Conservation (phyloP, 2,888 invertebrate genomes). For the Scaeva pyrastri region DNA sequence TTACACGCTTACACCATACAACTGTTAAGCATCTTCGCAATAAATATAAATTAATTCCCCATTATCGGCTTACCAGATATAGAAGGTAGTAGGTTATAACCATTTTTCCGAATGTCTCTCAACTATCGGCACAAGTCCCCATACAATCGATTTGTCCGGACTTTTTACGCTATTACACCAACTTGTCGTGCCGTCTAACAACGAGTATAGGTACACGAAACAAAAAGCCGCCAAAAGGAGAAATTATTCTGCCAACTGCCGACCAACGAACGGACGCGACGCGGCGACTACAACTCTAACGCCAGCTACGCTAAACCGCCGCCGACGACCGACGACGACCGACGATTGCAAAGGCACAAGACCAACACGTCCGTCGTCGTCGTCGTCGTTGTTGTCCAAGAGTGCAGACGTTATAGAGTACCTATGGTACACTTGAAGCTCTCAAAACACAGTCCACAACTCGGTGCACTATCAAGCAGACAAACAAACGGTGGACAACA, state of each 20-base stretch:
- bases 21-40: neutral
- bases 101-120: constrained; percentile 44
- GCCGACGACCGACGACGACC: no score
- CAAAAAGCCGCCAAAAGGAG: constrained; percentile 59
- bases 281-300: neutral
- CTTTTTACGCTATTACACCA: constrained; percentile 69
- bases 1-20: neutral
- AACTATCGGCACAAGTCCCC: constrained; percentile 48
- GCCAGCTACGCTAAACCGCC: no score
- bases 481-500: constrained; percentile 63
- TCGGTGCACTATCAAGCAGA: constrained; percentile 3
- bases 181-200: constrained; percentile 68
- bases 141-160: constrained; percentile 70
- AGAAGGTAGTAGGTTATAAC: no score
- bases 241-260: constrained; percentile 59
- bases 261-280: no score
- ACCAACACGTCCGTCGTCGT: constrained; percentile 10
- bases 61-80: constrained; percentile 2
- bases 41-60: constrained; percentile 11
- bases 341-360: constrained; percentile 22
- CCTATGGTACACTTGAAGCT: neutral
- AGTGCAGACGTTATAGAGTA: neutral
- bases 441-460: constrained; percentile 3
- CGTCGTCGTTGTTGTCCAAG: no score
- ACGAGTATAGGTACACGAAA: constrained; percentile 29